These are phyloP conservation scores for Gymnosoma rotundatum DNA, from an alignment of 2,888 invertebrate genomes.

Conservation along the genomic window DNA sequence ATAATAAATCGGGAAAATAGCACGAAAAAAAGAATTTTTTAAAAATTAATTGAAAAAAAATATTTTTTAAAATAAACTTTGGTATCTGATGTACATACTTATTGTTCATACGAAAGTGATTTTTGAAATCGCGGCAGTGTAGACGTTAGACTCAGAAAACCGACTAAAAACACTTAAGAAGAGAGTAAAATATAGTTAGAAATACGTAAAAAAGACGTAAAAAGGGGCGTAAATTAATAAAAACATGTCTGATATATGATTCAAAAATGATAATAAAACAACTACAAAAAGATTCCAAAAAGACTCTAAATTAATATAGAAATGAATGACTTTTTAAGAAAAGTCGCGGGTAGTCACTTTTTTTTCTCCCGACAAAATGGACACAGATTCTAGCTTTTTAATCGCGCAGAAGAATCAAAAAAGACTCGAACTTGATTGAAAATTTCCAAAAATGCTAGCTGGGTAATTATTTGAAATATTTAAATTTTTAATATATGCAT, in stretches of 20 bases:
- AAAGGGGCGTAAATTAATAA: background rate
- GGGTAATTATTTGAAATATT: too few relatives aligned
- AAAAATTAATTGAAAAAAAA: too few relatives aligned
- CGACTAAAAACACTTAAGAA: conserved; percentile 18
- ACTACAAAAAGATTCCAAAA: too few relatives aligned
- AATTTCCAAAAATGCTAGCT: conserved; percentile 3
- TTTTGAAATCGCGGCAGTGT: conserved; percentile 16
- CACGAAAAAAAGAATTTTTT: too few relatives aligned
- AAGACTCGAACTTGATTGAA: conserved; percentile 6
- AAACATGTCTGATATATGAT: conserved; percentile 19
- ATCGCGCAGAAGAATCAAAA: background rate
- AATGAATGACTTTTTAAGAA: conserved; percentile 15
- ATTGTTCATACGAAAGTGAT: conserved; percentile 2
- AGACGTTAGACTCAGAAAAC: conserved; percentile 25
- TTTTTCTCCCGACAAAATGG: conserved; percentile 1
- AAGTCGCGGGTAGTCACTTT: conserved; percentile 10
- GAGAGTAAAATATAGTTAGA: conserved; percentile 25
- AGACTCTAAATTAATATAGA: conserved; percentile 16
- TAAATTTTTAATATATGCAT: too few relatives aligned
- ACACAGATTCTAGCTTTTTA: conserved; percentile 2
- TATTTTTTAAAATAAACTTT: conserved; percentile 6
- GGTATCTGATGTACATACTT: background rate
- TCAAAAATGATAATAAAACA: background rate
- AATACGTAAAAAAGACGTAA: conserved; percentile 21
- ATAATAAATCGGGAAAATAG: too few relatives aligned